Conservation (phyloP, 2,888 invertebrate species). For the Micoletzkya japonica region DNA sequence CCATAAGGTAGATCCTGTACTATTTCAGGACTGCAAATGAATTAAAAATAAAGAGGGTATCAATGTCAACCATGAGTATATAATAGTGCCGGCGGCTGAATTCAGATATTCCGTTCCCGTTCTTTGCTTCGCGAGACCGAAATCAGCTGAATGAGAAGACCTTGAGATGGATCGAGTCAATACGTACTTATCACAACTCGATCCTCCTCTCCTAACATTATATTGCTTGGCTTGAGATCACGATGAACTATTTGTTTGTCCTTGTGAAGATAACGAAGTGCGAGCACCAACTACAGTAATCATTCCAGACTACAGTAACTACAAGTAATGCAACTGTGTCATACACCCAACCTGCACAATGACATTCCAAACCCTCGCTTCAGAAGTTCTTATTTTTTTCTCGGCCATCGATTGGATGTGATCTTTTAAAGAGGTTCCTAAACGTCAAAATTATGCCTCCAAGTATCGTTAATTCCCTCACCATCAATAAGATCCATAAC, state of each 20-base stretch:
- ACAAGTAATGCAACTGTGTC: not conserved
- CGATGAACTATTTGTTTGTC: conserved; percentile 65
- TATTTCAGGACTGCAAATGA: conserved; percentile 65
- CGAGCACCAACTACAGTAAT: conserved; percentile 64
- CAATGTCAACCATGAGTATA: conserved; percentile 65
- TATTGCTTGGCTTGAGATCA: conserved; percentile 53
- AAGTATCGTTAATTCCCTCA: conserved; percentile 33
- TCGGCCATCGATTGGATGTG: conserved; percentile 66
- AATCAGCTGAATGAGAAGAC: conserved; percentile 65
- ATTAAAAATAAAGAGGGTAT: not conserved
- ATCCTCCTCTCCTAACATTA: conserved; percentile 49
- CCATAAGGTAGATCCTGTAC: conserved; percentile 67
- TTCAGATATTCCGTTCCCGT: conserved; percentile 66
- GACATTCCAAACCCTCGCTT: conserved; percentile 66
- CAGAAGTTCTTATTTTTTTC: conserved; percentile 64
- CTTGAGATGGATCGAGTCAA: not conserved
- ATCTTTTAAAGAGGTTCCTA: conserved; percentile 51
- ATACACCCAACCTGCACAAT: conserved; percentile 64
- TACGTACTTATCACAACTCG: conserved; percentile 44
- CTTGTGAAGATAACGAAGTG: conserved; percentile 67
- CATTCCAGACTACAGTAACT: not conserved
- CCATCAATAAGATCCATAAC: conserved; percentile 69
- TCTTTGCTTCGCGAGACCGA: conserved; percentile 68
- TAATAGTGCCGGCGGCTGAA: conserved; percentile 67
- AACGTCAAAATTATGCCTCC: not conserved